Evolutionary conservation across 2,888 invertebrate genomes (phyloP), one percentile per base, ranked within the genome.

Genomic region (Horisme vitalbata): DNA sequence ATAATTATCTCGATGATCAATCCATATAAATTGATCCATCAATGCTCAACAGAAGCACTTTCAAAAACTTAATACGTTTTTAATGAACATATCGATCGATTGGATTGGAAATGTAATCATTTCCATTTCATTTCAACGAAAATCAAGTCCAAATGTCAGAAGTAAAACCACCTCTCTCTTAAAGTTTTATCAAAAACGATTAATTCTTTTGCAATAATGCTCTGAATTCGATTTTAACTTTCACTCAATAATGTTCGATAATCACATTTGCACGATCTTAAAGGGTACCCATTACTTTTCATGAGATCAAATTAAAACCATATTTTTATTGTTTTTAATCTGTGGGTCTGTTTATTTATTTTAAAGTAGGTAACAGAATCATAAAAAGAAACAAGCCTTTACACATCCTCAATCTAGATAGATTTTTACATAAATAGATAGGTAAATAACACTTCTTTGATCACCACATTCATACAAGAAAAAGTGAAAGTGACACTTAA

Each of bases 201-300:
- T 59, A 62, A 52, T 47, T 46, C 35, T 72, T 60, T 53, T 41
- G 62, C 61, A 68, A 73, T 63, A 54, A 21, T 67, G 71, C 55
- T 70, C 69, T 63, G 60, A 49, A 63, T 61, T 56, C 55, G 59
- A 57, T 57, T 55, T 59, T 56, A 20, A 65, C 72, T 71, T 68
- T 72, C 70, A 61, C 68, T 45, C 11, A 26, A 44, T 49, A 35
- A 48, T 43, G 21, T 14, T 23, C 23, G 23, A 45, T 35, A 36
- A 49, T 45, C 27, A 20, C 24, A 34, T 37, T 41, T 28, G 37
- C 36, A 33, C 30, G 27, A 34, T 30, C 18, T 7, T 34, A 34
- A 41, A 41, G 45, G 45, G 45, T 28, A 35, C 10, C 9, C 11
- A 23, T 31, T 31, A 31, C 37, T 32, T 33, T 26, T 21, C 6